Evolutionary conservation across 2,797 vertebrate species (phyloP), one percentile per base, ranked within the genome.

Genomic region (Pipistrellus pipistrellus): DNA sequence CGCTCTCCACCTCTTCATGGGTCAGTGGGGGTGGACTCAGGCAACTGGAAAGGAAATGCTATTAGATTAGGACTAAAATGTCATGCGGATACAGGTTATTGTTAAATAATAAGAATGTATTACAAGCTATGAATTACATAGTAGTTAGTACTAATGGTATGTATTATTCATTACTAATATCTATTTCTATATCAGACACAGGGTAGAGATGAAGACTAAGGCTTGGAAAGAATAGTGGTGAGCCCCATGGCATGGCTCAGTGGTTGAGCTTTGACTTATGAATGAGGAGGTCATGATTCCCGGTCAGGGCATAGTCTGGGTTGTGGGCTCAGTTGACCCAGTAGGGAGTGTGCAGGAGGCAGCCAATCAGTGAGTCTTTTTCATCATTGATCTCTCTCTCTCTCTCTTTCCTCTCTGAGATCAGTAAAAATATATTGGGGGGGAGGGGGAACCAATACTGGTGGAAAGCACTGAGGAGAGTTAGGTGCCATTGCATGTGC

Each of bases 41-140:
- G 92, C 62, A 72, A 68, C 68, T 89, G 86, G 95, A 90, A 90
- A 96, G 95, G 68, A 93, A 96, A 93, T 69, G 7, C 81, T 92
- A 14, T 57, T 88, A 78, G 38, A 71, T 76, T 55, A 88, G 41
- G 66, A 87, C 30, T 7, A 17, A 90, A 85, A 32, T 38, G 30
- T 44, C 32, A 1, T 59, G 78, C n/a, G 7, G 64, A 75, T 23
- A 83, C 4, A 57, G 25, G 27, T 57, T 38, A 71, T 21, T 71
- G 10, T 72, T 66, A 55, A 25, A 21, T 72, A 53, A 5, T 13
- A 6, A 44, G 46, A 46, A 77, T 76, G 72, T 64, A 44, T 85
- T 44, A 73, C 8, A 88, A 57, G 4, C 10, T 53, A 12, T 68
- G 44, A 59, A 76, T 89, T 25, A 35, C 17, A 25, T 3, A 53